A percentile compares a stretch with the other conserved stretches of the same genome.
Conservation (phyloP, 2,888 invertebrate species). For the Drosophila suboccidentalis region DNA sequence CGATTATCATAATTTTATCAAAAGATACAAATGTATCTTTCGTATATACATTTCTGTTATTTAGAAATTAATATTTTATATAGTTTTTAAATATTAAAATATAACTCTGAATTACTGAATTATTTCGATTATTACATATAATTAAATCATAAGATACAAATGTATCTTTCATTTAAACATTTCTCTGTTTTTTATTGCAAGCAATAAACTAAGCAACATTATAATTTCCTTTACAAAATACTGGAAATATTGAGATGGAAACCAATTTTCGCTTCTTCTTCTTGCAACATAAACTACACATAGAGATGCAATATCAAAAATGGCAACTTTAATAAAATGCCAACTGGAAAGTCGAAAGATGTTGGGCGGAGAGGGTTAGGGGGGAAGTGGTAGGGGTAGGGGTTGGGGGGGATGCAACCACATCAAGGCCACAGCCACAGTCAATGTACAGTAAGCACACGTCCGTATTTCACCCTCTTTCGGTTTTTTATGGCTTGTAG, state of each 20-base stretch:
- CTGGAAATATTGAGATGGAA: slow-evolving; percentile 32
- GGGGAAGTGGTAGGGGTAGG: neutral
- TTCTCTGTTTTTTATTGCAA: slow-evolving; percentile 45
- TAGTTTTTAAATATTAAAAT: too few species aligned
- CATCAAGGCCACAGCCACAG: slow-evolving; percentile 60
- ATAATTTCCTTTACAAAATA: slow-evolving; percentile 45
- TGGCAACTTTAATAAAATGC: slow-evolving; percentile 70
- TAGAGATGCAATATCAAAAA: slow-evolving; percentile 68
- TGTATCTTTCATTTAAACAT: neutral
- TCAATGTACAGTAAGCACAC: slow-evolving; percentile 34
- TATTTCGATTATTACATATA: too few species aligned
- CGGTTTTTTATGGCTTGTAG: slow-evolving; percentile 47
- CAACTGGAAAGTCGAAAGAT: slow-evolving; percentile 33
- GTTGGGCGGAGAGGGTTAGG: neutral
- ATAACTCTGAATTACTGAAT: too few species aligned
- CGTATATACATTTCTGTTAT: neutral
- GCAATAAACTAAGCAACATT: slow-evolving; percentile 21
- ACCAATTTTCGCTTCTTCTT: slow-evolving; percentile 8
- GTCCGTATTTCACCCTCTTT: neutral
- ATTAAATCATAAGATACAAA: neutral
- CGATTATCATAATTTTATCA: too few species aligned
- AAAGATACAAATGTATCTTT: neutral
- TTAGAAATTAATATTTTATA: too few species aligned
- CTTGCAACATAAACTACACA: slow-evolving; percentile 65
- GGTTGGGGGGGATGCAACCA: slow-evolving; percentile 29